phyloP scores from a whole-genome alignment of 1,140 invertebrate genomes.

The Drosophila ficusphila region DNA sequence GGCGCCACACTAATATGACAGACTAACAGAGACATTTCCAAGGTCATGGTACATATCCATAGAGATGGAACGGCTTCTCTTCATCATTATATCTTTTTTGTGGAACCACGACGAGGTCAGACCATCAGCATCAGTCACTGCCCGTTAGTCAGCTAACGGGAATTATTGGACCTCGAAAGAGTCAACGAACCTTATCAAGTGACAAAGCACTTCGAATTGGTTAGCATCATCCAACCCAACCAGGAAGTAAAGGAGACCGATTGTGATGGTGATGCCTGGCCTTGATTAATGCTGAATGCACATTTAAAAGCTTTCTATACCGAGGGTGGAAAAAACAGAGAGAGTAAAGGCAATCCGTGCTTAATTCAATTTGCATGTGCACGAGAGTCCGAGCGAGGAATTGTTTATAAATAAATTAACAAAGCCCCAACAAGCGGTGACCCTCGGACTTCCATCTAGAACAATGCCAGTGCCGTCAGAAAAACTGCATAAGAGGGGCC shows the following conservation, averaged over 20 bases:
- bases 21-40: constrained; percentile 48
- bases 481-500: neutral
- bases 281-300: constrained; percentile 55
- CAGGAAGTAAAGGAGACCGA: constrained; percentile 37
- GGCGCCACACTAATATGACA: constrained; percentile 36
- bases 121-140: constrained; percentile 29
- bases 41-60: too few species aligned
- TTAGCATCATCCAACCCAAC: constrained; percentile 12
- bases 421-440: constrained; percentile 52
- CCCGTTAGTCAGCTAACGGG: constrained; percentile 38
- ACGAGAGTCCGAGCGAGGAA: constrained; percentile 26
- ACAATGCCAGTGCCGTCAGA: constrained; percentile 38
- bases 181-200: constrained; percentile 38
- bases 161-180: constrained; percentile 13
- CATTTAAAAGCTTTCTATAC: constrained; percentile 45
- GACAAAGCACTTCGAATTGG: constrained; percentile 45
- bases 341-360: constrained; percentile 5
- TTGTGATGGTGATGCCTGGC: constrained; percentile 18
- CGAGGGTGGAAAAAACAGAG: neutral
- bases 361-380: constrained; percentile 75
- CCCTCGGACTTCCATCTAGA: constrained; percentile 49
- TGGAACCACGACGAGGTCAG: constrained; percentile 18
- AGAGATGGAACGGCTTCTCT: constrained; percentile 8
- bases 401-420: constrained; percentile 73
- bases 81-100: neutral